Evolutionary conservation across 2,888 invertebrate species (phyloP).

Genomic region (Petrolisthes manimaculis): DNA sequence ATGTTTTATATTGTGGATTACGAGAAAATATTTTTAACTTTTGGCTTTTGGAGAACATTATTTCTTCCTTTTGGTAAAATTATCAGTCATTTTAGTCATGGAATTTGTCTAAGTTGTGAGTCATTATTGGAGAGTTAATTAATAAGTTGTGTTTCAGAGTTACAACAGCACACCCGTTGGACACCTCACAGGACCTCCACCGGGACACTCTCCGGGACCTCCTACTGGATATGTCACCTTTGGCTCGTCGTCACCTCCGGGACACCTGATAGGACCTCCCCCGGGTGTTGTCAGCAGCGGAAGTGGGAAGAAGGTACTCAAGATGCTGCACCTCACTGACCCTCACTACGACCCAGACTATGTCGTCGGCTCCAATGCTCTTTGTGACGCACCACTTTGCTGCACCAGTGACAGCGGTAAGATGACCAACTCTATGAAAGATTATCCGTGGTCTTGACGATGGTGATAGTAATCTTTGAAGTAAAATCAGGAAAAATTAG

Average conservation of each 20-base stretch:
- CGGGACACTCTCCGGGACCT: background rate
- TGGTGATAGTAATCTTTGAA: background rate
- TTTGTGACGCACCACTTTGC: slow-evolving; percentile 83
- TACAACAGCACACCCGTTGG: background rate
- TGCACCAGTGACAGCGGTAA: slow-evolving; percentile 72
- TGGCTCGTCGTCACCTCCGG: background rate
- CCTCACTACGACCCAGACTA: slow-evolving; percentile 85
- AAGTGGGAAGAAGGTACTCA: slow-evolving; percentile 63
- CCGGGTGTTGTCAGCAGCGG: background rate
- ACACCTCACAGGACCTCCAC: background rate
- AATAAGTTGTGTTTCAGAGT: background rate
- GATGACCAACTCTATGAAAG: background rate
- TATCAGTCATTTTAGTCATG: background rate
- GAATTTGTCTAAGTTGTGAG: background rate
- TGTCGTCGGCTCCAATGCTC: slow-evolving; percentile 77
- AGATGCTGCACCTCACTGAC: slow-evolving; percentile 81
- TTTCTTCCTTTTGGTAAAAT: background rate
- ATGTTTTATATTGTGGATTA: too few relatives aligned
- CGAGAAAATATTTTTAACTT: too few relatives aligned
- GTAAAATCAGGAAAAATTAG: background rate
- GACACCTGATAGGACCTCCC: background rate
- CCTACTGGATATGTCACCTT: background rate
- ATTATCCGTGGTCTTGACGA: too few relatives aligned
- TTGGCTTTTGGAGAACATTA: too few relatives aligned
- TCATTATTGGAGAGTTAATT: background rate